Evolutionary conservation across 1,140 invertebrate genomes (phyloP).

Genomic region (Zaprionus kolodkinae): DNA sequence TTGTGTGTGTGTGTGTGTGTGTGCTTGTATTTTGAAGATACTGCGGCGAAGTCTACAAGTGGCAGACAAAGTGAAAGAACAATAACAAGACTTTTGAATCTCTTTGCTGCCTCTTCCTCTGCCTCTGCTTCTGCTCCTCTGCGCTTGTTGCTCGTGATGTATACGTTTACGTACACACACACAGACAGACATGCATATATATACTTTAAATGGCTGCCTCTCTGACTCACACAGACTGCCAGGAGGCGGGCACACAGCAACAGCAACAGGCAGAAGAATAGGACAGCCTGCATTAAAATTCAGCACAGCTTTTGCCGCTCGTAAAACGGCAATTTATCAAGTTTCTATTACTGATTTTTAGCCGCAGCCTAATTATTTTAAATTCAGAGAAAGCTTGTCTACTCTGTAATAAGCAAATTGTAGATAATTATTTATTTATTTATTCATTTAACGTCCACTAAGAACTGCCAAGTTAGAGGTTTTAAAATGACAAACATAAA

Average conservation of each 20-base stretch:
- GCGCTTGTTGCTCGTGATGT: slow-evolving; percentile 7
- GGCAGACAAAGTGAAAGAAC: slow-evolving; percentile 23
- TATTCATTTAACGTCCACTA: no score
- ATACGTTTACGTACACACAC: neutral
- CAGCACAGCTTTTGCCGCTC: neutral
- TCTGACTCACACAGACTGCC: neutral
- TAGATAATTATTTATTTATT: no score
- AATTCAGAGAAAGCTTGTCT: neutral
- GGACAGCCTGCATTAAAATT: neutral
- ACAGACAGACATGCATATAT: neutral
- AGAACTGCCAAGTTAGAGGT: no score
- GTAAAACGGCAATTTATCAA: slow-evolving; percentile 6
- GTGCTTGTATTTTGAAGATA: slow-evolving; percentile 47
- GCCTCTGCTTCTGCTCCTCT: neutral
- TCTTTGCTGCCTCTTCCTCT: slow-evolving; percentile 11
- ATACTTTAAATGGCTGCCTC: slow-evolving; percentile 31
- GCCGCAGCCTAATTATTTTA: neutral
- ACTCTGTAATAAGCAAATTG: neutral
- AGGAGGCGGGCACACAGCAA: neutral
- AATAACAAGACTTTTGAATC: slow-evolving; percentile 46
- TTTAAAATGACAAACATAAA: no score
- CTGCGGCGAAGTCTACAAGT: slow-evolving; percentile 59
- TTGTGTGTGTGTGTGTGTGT: slow-evolving; percentile 9
- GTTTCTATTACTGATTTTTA: neutral
- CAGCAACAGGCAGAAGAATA: neutral